These are phyloP conservation scores for Procapra przewalskii DNA, from an alignment of 2,113 vertebrate genomes.

Conservation along the genomic window DNA sequence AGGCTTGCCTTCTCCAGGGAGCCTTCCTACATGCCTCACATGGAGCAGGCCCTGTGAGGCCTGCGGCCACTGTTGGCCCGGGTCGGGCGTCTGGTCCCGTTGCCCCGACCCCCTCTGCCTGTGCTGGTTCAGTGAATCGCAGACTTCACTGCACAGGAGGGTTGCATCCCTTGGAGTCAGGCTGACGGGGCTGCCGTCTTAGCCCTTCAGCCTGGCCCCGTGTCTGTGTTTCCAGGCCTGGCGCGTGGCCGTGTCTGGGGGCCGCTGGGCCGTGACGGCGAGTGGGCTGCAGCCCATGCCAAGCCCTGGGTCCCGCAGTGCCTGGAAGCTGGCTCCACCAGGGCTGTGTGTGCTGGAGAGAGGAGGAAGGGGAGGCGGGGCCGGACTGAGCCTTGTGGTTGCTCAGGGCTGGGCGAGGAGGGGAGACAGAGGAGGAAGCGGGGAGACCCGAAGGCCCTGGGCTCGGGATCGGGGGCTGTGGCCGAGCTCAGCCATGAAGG, in stretches of 20 bases:
- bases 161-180: not conserved
- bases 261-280: fast-evolving
- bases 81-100: too few species aligned
- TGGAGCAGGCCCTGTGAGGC: fast-evolving
- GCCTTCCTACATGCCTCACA: not conserved
- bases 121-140: too few species aligned
- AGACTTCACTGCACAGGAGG: too few species aligned
- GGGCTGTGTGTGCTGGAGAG: not conserved
- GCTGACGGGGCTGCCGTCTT: fast-evolving
- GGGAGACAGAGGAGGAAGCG: not conserved
- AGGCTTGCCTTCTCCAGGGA: not conserved
- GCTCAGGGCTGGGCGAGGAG: not conserved
- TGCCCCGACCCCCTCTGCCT: not conserved
- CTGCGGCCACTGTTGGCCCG: not conserved
- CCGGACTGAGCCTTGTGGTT: not conserved
- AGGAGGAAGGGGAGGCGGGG: not conserved
- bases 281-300: not conserved
- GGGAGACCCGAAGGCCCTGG: not conserved
- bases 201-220: fast-evolving
- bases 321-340: not conserved
- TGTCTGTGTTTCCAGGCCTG: not conserved
- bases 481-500: fast-evolving
- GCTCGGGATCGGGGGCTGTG: not conserved
- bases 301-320: fast-evolving
- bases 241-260: fast-evolving